Evolutionary conservation across 2,888 invertebrate species (phyloP).

Genomic region (Tholera decimalis): DNA sequence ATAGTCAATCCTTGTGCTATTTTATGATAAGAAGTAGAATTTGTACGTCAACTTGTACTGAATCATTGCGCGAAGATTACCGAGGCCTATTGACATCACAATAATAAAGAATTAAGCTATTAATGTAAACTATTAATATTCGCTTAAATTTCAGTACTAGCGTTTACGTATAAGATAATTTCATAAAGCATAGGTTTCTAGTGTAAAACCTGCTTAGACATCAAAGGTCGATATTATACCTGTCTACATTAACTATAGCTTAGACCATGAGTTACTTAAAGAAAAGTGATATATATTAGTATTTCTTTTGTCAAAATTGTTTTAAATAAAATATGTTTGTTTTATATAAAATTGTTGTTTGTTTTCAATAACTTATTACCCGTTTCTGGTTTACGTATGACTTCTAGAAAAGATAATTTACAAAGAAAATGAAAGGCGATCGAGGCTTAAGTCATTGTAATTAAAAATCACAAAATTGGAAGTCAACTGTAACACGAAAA

Average conservation of each 20-base stretch:
- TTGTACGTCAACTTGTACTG: slow-evolving; percentile 64
- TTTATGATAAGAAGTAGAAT: slow-evolving; percentile 56
- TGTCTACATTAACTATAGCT: slow-evolving; percentile 65
- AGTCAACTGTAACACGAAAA: slow-evolving; percentile 47
- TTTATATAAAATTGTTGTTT: slow-evolving; percentile 69
- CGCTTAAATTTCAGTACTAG: slow-evolving; percentile 42
- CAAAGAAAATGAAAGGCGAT: slow-evolving; percentile 19
- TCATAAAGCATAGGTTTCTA: slow-evolving; percentile 43
- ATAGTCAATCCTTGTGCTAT: slow-evolving; percentile 41
- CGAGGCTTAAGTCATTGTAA: slow-evolving; percentile 46
- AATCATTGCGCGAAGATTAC: slow-evolving; percentile 32
- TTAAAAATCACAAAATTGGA: slow-evolving; percentile 48
- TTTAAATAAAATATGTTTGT: slow-evolving; percentile 84
- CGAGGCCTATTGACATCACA: slow-evolving; percentile 53
- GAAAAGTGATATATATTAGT: slow-evolving; percentile 76
- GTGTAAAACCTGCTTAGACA: slow-evolving; percentile 69
- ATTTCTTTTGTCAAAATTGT: slow-evolving; percentile 77
- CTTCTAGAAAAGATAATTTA: not conserved
- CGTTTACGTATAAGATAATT: slow-evolving; percentile 29
- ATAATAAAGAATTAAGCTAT: slow-evolving; percentile 40
- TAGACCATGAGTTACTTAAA: slow-evolving; percentile 84
- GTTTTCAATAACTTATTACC: slow-evolving; percentile 38
- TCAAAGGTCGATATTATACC: slow-evolving; percentile 64
- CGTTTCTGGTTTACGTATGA: not conserved
- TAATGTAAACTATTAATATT: slow-evolving; percentile 24